phyloP scores from a whole-genome alignment of 2,888 invertebrate species.

The Stegana nigrithorax region DNA sequence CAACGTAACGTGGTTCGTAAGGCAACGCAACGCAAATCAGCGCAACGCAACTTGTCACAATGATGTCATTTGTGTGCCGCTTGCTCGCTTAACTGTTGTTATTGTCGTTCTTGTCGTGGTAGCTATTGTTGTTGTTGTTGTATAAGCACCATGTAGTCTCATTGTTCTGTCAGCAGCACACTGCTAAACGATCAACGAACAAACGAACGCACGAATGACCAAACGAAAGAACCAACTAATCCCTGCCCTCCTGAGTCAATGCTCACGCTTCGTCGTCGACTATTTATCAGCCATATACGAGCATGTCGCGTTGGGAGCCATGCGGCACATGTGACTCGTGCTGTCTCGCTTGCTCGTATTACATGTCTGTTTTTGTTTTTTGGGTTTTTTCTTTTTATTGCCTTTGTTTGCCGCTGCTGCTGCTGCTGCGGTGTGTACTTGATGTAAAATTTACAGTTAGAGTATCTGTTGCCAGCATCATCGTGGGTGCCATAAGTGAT shows the following conservation, averaged over 20 bases:
- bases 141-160: slow-evolving; percentile 34
- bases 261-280: too few species aligned
- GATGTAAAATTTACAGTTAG: slow-evolving; percentile 61
- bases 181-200: too few species aligned
- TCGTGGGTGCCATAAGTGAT: slow-evolving; percentile 52
- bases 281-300: neutral
- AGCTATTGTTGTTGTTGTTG: slow-evolving; percentile 21
- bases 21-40: neutral
- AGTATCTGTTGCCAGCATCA: slow-evolving; percentile 20
- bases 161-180: slow-evolving; percentile 29
- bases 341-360: neutral
- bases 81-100: neutral
- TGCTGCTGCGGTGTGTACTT: too few species aligned
- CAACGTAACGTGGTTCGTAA: too few species aligned
- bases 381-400: too few species aligned
- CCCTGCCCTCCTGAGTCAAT: too few species aligned
- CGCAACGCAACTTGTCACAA: slow-evolving; percentile 14
- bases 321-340: slow-evolving; percentile 32
- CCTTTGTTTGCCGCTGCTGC: too few species aligned
- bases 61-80: slow-evolving; percentile 22
- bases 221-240: slow-evolving; percentile 3
- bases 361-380: slow-evolving; percentile 3
- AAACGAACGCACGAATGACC: too few species aligned
- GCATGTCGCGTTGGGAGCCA: slow-evolving; percentile 20
- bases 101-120: neutral